Evolutionary conservation across 2,888 invertebrate species (phyloP).

Genomic region (Drosophila mercatorum): DNA sequence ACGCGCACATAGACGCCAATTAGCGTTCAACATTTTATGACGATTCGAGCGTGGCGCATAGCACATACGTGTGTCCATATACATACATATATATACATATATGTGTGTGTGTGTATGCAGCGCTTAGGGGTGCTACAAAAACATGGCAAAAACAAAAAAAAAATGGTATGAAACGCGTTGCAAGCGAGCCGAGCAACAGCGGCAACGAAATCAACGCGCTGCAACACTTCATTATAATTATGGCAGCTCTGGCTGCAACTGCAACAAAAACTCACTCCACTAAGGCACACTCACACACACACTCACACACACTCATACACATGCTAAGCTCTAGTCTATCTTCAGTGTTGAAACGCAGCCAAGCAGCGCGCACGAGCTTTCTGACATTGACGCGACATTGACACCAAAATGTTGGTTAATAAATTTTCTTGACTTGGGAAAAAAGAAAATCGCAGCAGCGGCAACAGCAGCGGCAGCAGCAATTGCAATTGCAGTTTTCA

Average conservation of each 20-base stretch:
- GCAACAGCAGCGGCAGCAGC: conserved; percentile 3
- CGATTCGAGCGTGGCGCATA: conserved; percentile 74
- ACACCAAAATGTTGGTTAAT: conserved; percentile 74
- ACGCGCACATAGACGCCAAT: conserved; percentile 74
- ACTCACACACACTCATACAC: neutral
- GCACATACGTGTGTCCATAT: conserved; percentile 10
- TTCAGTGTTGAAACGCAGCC: conserved; percentile 11
- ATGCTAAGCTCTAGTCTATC: conserved; percentile 15
- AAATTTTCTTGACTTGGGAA: conserved; percentile 45
- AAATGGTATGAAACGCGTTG: conserved; percentile 23
- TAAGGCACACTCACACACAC: conserved; percentile 11
- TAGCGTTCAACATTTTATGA: conserved; percentile 81
- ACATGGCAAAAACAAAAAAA: conserved; percentile 35
- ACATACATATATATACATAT: too few species aligned
- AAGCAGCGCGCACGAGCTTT: conserved; percentile 41
- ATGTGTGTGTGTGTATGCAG: conserved; percentile 18
- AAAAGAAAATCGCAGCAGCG: conserved; percentile 36
- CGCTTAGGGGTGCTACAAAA: conserved; percentile 64
- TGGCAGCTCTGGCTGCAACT: conserved; percentile 56
- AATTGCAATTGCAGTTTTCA: conserved; percentile 34
- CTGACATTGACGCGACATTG: conserved; percentile 78
- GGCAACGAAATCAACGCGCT: conserved; percentile 56
- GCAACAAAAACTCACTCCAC: conserved; percentile 41
- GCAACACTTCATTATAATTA: conserved; percentile 79
- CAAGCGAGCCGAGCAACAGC: conserved; percentile 46